Base-by-base conservation (phyloP, 2,888 invertebrate genomes). In the Ecdyonurus torrentis region DNA sequence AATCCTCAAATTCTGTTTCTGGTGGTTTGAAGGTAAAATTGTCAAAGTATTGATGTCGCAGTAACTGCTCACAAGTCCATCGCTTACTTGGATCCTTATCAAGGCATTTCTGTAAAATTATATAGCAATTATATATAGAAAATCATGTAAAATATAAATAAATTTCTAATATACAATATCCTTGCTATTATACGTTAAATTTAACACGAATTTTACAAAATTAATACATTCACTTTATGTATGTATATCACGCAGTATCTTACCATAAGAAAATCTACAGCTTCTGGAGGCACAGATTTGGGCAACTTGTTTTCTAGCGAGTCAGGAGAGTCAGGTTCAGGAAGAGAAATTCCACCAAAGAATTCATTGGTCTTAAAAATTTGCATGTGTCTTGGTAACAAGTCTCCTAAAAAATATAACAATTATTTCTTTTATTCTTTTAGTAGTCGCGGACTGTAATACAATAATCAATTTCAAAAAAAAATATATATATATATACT, bases 311-410 rank as follows among this genome's bases (percentile, higher is more conserved):
- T 83, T 73, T 95, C 92, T 59, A 99, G 77, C 0, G 94, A 85
- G 70, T 91, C 89, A 66, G 89, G 75, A 61, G 84, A 83, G 63
- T 91, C 91, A 2, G 97, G 95, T 68, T 94, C 91, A 0, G 98
- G 97, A 69, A 99, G 78, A 60, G 84, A 89, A 71, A 97, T 86
- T 18, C 98, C 97, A 77, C 89, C 83, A 72, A 91, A 91, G 77
- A 94, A 99, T 70, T 94, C 90, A 74, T 99, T 99, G 71, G 87
- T 89, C 70, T 91, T 91, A 76, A 99, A 98, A 71, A 96, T 93
- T 68, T 91, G 88, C 84, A 97, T 87, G 75, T 99, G 99, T 65
- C 96, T 80, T 0, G 92, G 91, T 69, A 96, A 79, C 64, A 99
- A 81, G 73, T 97, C 96, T 5, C 98, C 83, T 82, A 71, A 23